Evolutionary conservation across 2,797 vertebrate genomes (phyloP), one percentile per base, ranked within the genome.

Genomic region (Cyprinodon diabolis): DNA sequence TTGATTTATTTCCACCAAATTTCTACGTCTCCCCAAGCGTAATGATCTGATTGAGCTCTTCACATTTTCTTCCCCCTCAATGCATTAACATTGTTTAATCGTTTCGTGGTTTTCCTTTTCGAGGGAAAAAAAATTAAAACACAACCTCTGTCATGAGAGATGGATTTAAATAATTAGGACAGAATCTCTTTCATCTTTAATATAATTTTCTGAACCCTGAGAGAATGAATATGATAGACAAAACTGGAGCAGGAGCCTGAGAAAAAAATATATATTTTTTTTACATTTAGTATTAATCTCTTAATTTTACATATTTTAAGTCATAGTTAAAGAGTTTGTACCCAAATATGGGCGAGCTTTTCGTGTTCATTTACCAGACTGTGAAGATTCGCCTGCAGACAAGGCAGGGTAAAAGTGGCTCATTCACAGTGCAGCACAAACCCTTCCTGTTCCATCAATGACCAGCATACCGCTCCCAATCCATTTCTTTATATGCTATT

Each of bases 401-500:
- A 4, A 72, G 66, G 23, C 65, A 1, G 76, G 40, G 85, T 85
- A 49, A 85, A 75, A 78, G 75, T 81, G 76, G 52, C 40, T 54
- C 77, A 84, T 79, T 86, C 68, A 85, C 54, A 81, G 76, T 68
- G 30, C 70, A 79, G 78, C 85, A 92, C 85, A 92, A 86, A 85
- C 76, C 56, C 77, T 85, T 84, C 78, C 86, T 92, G 89, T 85
- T 77, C 82, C 82, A 81, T 81, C 90, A 92, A 88, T 92, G 92
- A 93, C 89, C 86, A 83, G 79, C 93, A 86, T 86, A 84, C 92
- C 17, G 87, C 91, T 91, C 84, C 92, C 90, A 93, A 93, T 95
- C 93, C 89, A 90, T 94, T 90, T 92, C 91, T 93, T 90, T 93
- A 89, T 92, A 87, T 84, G 84, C 93, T 92, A 92, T 91, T 91